Evolutionary conservation across 2,888 invertebrate species (phyloP).

Genomic region (Mimumesa dahlbomi): DNA sequence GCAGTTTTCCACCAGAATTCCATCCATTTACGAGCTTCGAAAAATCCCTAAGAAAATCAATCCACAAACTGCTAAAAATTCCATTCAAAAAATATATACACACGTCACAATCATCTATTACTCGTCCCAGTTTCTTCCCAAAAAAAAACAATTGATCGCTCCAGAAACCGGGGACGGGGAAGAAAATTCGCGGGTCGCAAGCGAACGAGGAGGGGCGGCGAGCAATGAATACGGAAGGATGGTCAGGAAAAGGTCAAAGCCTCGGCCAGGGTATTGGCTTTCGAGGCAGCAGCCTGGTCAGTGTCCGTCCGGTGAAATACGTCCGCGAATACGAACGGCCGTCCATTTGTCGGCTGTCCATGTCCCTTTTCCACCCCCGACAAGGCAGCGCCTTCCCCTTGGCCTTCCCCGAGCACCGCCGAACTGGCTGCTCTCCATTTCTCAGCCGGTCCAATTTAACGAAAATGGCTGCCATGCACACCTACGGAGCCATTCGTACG

Average conservation of each 20-base stretch:
- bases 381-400: conserved; percentile 29
- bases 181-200: conserved; percentile 50
- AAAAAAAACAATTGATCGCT: conserved; percentile 1
- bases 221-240: conserved; percentile 60
- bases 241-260: conserved; percentile 53
- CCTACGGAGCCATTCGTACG: conserved; percentile 63
- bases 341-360: conserved; percentile 75
- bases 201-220: conserved; percentile 18
- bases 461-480: conserved; percentile 67
- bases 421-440: conserved; percentile 65
- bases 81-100: too few species aligned
- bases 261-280: conserved; percentile 58
- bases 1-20: too few species aligned
- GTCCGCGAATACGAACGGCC: conserved; percentile 72
- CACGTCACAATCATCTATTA: too few species aligned
- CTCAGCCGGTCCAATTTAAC: conserved; percentile 76
- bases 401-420: conserved; percentile 12
- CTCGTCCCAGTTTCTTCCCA: too few species aligned
- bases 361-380: conserved; percentile 45
- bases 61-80: too few species aligned
- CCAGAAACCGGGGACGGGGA: conserved; percentile 11
- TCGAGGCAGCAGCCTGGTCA: conserved; percentile 60
- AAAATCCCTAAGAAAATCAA: too few species aligned
- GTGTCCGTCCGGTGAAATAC: conserved; percentile 72
- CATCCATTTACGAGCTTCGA: too few species aligned